Evolutionary conservation across 37 sponge, comb jelly and placozoan species (phyloP), one percentile per base, ranked within the genome.

Genomic region (Geodia barretti): DNA sequence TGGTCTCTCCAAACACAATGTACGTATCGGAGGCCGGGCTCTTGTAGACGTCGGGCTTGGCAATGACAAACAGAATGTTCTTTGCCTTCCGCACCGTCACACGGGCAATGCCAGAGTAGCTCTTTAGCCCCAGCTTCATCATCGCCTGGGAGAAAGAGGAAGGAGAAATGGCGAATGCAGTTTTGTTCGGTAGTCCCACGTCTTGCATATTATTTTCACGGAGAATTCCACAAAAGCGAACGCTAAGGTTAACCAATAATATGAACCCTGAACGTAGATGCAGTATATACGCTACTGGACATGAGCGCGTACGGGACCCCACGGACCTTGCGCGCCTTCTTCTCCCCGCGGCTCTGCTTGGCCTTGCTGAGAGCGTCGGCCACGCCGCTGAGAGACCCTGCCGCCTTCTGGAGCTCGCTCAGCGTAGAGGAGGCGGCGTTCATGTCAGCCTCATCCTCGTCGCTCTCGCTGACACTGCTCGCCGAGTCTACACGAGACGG

Each of bases 1-100:
- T 98, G 20, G 96, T 94, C 33, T 98, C 99, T 9, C 99, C 99
- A 84, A 98, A 98, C 70, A 98, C 98, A 25, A 98, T 91, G 80
- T 95, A 95, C 17, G 94, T 98, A 30, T 95, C 98, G 4, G 98
- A 95, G 0, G 91, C 95, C 0, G 93, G 93, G 54, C 93, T 95
- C 79, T 95, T 98, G 96, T 88, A 98, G 43, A 98, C 98, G 42
- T 98, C 98, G 21, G 98, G 98, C 38, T 91, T 93, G 41, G 80
- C 76, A 26, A 98, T 98, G 4, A 95, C 96, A 89, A 98, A 98
- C 25, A 98, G 87, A 58, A 98, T 95, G 91, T 95, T 95, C 87
- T 98, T 98, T 0, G 92, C 72, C 76, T 95, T 98, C 43, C 89
- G 88, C 40, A 98, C 93, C 42, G 99, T 98, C 41, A 98, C 99